phyloP scores from a whole-genome alignment of 2,888 invertebrate species.

The Drosophila emarginata region DNA sequence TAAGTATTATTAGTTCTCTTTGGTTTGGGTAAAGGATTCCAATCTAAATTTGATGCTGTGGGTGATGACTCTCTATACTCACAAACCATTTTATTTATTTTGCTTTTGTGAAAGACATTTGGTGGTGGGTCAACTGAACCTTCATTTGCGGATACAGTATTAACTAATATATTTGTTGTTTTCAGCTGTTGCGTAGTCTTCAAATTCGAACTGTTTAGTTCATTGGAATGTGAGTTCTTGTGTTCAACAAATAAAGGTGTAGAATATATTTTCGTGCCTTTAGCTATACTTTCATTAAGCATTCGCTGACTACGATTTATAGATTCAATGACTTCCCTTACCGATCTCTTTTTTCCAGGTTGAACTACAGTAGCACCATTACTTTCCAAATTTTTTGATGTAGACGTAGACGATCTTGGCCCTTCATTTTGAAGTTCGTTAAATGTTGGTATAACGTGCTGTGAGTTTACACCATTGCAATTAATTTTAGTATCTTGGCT shows the following conservation, averaged over 20 bases:
- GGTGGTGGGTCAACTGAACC: conserved; percentile 11
- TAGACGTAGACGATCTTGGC: neutral
- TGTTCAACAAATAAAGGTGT: conserved; percentile 52
- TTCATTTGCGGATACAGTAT: conserved; percentile 25
- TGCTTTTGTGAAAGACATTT: conserved; percentile 77
- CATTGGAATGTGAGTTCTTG: conserved; percentile 25
- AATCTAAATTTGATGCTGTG: conserved; percentile 81
- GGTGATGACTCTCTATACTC: conserved; percentile 80
- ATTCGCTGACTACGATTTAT: conserved; percentile 81
- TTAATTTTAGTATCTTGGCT: neutral
- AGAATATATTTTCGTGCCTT: conserved; percentile 60
- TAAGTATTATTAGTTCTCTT: conserved; percentile 76
- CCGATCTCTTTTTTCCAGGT: conserved; percentile 72
- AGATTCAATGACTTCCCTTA: conserved; percentile 82
- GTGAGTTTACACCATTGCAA: neutral
- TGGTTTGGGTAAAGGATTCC: conserved; percentile 82
- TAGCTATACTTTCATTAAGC: conserved; percentile 78
- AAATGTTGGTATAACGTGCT: neutral
- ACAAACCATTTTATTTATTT: conserved; percentile 74
- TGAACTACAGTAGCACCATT: neutral
- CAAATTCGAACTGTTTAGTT: conserved; percentile 31
- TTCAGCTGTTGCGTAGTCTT: conserved; percentile 16
- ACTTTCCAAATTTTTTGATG: neutral
- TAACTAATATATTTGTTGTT: conserved; percentile 20
- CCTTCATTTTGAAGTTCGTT: neutral